These are phyloP conservation scores for Bombylius discolor DNA, from an alignment of 2,888 invertebrate species.

Conservation along the genomic window DNA sequence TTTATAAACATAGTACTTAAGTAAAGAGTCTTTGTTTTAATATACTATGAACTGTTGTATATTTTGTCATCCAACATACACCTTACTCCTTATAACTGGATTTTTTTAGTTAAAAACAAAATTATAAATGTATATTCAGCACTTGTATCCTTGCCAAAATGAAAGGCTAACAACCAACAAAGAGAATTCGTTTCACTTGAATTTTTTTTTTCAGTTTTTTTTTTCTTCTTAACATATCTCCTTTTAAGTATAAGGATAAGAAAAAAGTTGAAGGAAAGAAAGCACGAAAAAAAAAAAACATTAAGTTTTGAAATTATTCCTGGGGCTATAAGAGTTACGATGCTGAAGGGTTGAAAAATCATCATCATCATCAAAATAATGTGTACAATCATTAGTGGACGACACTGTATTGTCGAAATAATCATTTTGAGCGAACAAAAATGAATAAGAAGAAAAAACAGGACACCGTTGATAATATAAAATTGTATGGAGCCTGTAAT, in stretches of 20 bases:
- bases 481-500: too few relatives aligned
- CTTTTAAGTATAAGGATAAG: too few relatives aligned
- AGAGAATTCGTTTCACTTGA: not conserved
- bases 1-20: not conserved
- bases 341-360: not conserved
- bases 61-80: too few relatives aligned
- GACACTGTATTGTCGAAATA: not conserved
- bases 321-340: too few relatives aligned
- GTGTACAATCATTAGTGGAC: not conserved
- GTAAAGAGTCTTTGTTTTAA: conserved; percentile 4
- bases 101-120: too few relatives aligned
- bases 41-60: not conserved
- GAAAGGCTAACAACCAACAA: conserved; percentile 7
- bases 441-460: too few relatives aligned
- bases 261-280: not conserved
- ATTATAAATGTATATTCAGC: not conserved
- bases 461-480: too few relatives aligned
- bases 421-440: too few relatives aligned
- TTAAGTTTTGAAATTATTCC: too few relatives aligned
- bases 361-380: not conserved
- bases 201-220: not conserved
- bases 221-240: not conserved
- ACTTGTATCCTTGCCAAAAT: conserved; percentile 9
- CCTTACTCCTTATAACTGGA: too few relatives aligned
- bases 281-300: not conserved